Percentiles rank a stretch among this genome's conserved stretches.
These are phyloP conservation scores for Drosophila tripunctata DNA, from an alignment of 2,888 invertebrate species.

Conservation along the genomic window DNA sequence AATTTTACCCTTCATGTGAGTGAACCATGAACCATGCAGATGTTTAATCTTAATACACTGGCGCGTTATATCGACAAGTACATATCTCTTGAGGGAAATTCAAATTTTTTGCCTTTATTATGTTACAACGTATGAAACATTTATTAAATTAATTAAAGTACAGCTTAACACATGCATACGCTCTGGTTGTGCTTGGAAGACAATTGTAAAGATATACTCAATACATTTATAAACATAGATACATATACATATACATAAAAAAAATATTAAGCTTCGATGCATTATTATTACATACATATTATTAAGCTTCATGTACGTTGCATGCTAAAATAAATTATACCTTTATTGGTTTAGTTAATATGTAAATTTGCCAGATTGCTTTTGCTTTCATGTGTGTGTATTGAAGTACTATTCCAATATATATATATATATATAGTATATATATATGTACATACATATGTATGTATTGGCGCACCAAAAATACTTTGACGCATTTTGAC, in stretches of 20 bases:
- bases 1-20: too few species aligned
- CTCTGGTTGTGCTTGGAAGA: constrained; percentile 68
- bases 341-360: constrained; percentile 61
- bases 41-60: too few species aligned
- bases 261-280: constrained; percentile 52
- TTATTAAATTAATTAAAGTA: constrained; percentile 70
- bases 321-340: constrained; percentile 71
- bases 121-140: constrained; percentile 68
- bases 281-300: constrained; percentile 53
- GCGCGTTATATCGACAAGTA: too few species aligned
- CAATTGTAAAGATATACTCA: constrained; percentile 48
- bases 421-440: not conserved
- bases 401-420: constrained; percentile 31
- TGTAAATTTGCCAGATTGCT: constrained; percentile 3
- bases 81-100: too few species aligned
- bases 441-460: not conserved
- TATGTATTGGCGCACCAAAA: constrained; percentile 48
- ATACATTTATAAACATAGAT: constrained; percentile 68
- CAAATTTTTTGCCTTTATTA: constrained; percentile 5
- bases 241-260: constrained; percentile 71
- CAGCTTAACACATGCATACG: constrained; percentile 58
- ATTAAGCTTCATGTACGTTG: constrained; percentile 64
- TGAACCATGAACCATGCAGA: too few species aligned
- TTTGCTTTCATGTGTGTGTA: constrained; percentile 4
- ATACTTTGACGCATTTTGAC: constrained; percentile 63